Evolutionary conservation across 23 tunicate species (phyloP), one percentile per base, ranked within the genome.

Genomic region (Ciona savignyi): DNA sequence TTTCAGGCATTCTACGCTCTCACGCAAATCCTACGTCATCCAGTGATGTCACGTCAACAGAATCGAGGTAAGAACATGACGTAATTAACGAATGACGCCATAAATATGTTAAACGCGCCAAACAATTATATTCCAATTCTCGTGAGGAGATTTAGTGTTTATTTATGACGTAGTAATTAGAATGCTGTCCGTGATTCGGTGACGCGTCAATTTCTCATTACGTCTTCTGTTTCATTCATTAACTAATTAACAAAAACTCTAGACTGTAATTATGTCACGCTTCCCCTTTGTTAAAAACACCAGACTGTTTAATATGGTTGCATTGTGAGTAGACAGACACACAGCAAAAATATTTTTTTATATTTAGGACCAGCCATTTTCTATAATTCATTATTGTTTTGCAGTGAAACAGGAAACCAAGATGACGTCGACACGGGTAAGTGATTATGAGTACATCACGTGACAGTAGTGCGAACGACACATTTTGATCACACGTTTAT

Each of bases 381-480:
- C n/a, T n/a, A n/a, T n/a, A n/a, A n/a, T n/a, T n/a, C n/a, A 6
- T 42, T 42, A 15, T 49, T 48, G 30, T 49, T 72, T 48, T 72
- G 48, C 64, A 49, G 76, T 29, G 65, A 49, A 72, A 74, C 87
- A 65, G 75, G 76, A 79, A 79, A 70, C 76, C 76, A 70, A 60
- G 35, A 49, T 23, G 66, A 32, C 23, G 67, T n/a, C 63, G 87
- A 67, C 56, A 82, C 80, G 80, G 87, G 87, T 82, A 75, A 82
- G 87, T 82, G 56, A 9, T 42, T 42, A 6, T 42, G 56, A 42
- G 56, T 42, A 15, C 56, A 42, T 42, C 56, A 42, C 56, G 56
- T 42, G 56, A 42, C 56, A 42, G 56, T 15, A 42, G n/a, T n/a
- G n/a, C n/a, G n/a, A n/a, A n/a, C n/a, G n/a, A n/a, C n/a, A n/a